A percentile compares a stretch with the other conserved stretches of the same genome.
phyloP scores from a whole-genome alignment of 2,888 invertebrate genomes.

The Mythimna lalbum region DNA sequence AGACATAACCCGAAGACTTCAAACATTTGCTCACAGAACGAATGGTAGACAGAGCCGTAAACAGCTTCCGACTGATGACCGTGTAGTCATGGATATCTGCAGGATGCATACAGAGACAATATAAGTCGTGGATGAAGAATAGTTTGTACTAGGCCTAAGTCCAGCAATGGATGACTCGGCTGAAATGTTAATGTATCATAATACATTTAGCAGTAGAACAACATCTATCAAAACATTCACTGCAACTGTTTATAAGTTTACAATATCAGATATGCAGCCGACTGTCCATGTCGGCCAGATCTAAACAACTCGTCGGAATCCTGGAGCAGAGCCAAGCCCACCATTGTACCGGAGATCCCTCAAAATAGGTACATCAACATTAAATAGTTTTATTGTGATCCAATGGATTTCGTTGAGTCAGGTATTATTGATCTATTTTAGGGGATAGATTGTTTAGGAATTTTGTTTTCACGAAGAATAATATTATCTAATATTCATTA shows the following conservation, averaged over 20 bases:
- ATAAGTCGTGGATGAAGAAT: too few relatives aligned
- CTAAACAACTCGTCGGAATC: constrained; percentile 71
- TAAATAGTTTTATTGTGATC: constrained; percentile 64
- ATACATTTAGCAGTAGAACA: constrained; percentile 2
- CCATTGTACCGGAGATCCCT: constrained; percentile 69
- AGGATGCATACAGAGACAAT: too few relatives aligned
- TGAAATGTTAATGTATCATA: constrained; percentile 1
- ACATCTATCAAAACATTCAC: constrained; percentile 50
- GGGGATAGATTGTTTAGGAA: constrained; percentile 8
- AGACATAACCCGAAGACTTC: too few relatives aligned
- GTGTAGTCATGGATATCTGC: too few relatives aligned
- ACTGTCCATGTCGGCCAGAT: constrained; percentile 61
- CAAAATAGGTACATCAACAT: constrained; percentile 75
- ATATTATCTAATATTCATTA: background rate
- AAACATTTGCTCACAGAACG: background rate
- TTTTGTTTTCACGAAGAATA: constrained; percentile 10
- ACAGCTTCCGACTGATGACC: too few relatives aligned
- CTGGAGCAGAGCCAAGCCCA: constrained; percentile 76
- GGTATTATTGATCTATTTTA: constrained; percentile 49
- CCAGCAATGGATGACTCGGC: background rate
- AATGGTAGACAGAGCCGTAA: background rate
- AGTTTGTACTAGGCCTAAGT: too few relatives aligned
- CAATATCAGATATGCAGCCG: constrained; percentile 62
- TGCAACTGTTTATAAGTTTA: constrained; percentile 62
- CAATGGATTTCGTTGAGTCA: constrained; percentile 71